These are phyloP conservation scores for Platichthys stellatus DNA, from an alignment of 2,113 vertebrate species.

Conservation along the genomic window DNA sequence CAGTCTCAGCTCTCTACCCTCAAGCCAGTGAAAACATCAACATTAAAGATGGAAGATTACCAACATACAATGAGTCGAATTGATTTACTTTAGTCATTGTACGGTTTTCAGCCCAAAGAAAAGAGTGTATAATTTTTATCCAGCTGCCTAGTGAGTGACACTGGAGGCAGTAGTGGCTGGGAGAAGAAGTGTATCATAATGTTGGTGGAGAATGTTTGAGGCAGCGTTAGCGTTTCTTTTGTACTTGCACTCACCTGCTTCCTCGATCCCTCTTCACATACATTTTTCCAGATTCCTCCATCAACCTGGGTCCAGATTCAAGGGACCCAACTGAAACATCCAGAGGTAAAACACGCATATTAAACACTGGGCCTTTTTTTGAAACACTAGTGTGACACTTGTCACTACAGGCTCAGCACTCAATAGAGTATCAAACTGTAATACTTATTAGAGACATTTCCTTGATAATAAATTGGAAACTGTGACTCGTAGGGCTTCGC, in stretches of 20 bases:
- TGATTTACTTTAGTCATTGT: constrained; percentile 60
- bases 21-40: constrained; percentile 70
- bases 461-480: too few species aligned
- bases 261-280: constrained; percentile 51
- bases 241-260: constrained; percentile 13
- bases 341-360: constrained; percentile 75
- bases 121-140: constrained; percentile 48
- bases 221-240: constrained; percentile 15
- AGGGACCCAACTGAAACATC: constrained; percentile 68
- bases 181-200: constrained; percentile 44
- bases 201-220: constrained; percentile 8
- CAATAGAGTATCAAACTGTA: too few species aligned
- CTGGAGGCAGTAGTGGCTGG: constrained; percentile 12
- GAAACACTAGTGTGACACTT: neutral
- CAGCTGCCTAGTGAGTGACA: constrained; percentile 47
- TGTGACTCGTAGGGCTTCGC: too few species aligned
- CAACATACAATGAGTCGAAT: constrained; percentile 11
- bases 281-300: constrained; percentile 58
- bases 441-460: too few species aligned
- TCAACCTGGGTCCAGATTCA: constrained; percentile 59
- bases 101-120: constrained; percentile 41
- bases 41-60: constrained; percentile 51
- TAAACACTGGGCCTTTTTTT: neutral
- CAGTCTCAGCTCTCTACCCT: constrained; percentile 34
- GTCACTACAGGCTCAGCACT: neutral